Evolutionary conservation across 2,888 invertebrate genomes (phyloP), one percentile per base, ranked within the genome.

Genomic region (Tuberolachnus salignus): DNA sequence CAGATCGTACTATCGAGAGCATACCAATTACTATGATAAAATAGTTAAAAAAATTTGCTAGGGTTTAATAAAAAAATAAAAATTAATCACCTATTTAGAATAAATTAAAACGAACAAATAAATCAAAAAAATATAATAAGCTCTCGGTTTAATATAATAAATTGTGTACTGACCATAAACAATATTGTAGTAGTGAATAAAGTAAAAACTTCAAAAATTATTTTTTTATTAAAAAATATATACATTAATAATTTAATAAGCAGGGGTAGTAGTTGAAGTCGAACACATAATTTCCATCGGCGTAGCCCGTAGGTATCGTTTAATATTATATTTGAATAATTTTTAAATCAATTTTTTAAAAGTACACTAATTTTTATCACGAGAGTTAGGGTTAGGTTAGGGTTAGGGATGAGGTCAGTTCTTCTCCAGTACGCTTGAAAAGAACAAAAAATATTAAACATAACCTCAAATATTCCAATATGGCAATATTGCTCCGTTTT

Each of bases 91-190:
- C 64, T n/a, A 42, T 44, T 57, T 10, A 19, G 44, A 46, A 55
- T 66, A 66, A 64, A 74, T 74, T 66, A 66, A 74, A 74, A 66
- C 26, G n/a, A 55, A 74, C 46, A 74, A 74, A 74, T 53, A 74
- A 74, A 74, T 64, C 53, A 63, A n/a, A 21, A 61, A 26, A 53
- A 21, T 26, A 42, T 51, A n/a, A n/a, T 34, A 6, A 4, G 44
- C 44, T 49, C 61, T 73, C n/a, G 51, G 53, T 44, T 59, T 19
- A 34, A 59, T n/a, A 71, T 13, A n/a, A n/a, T n/a, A 42, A 44
- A 49, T 44, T 26, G n/a, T 23, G n/a, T 59, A 14, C 10, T 34
- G 10, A 16, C n/a, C 21, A 26, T 63, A 49, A 61, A 72, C 21
- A 51, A 51, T 73, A 26, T 13, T 14, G 16, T 49, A 34, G 19